Conservation (phyloP, 2,797 vertebrate genomes). For the Acanthornis magna region DNA sequence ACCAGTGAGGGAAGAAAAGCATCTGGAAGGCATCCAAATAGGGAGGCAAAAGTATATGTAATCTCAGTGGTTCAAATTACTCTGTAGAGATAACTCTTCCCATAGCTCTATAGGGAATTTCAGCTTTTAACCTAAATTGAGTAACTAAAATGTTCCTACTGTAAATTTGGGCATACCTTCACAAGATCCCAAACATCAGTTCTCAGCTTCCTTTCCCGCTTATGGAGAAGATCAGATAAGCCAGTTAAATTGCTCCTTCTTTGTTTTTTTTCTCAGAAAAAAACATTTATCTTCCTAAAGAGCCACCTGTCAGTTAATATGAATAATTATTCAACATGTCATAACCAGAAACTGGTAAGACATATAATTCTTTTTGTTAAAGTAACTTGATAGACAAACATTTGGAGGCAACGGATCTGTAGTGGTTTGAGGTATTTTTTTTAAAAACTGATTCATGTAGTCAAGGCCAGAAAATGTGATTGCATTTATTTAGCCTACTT, state of each 20-base stretch:
- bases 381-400: not conserved
- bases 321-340: not conserved
- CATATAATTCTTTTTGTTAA: not conserved
- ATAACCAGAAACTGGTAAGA: not conserved
- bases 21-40: not conserved
- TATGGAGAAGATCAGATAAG: not conserved
- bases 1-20: not conserved
- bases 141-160: not conserved
- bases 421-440: not conserved
- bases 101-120: not conserved
- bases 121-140: not conserved
- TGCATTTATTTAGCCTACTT: not conserved
- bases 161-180: not conserved
- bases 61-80: not conserved
- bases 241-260: not conserved
- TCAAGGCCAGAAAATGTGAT: not conserved
- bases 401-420: not conserved
- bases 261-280: not conserved
- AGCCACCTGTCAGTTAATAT: not conserved
- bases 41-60: not conserved
- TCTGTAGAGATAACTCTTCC: not conserved
- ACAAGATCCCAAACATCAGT: not conserved
- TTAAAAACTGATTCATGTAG: fast-evolving
- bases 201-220: not conserved
- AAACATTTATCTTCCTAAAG: not conserved